Conservation (phyloP, 1,140 invertebrate genomes). For the Dendrolimus punctatus region DNA sequence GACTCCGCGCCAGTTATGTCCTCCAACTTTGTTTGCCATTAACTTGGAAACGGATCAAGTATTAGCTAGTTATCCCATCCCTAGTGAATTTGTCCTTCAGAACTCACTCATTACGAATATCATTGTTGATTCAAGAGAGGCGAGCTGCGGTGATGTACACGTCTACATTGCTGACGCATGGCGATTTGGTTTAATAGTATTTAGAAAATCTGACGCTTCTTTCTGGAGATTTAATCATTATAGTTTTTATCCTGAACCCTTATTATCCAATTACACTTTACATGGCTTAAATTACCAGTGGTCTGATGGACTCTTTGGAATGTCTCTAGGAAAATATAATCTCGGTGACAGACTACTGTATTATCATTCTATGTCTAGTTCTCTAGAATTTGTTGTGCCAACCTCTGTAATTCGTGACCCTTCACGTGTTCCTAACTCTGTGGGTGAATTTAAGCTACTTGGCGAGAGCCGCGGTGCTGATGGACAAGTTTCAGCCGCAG, state of each 20-base stretch:
- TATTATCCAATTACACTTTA: slow-evolving; percentile 78
- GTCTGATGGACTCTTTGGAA: slow-evolving; percentile 86
- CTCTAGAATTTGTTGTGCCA: slow-evolving; percentile 80
- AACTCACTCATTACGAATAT: slow-evolving; percentile 85
- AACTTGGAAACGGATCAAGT: slow-evolving; percentile 78
- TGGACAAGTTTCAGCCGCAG: slow-evolving; percentile 82
- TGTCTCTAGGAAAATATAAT: slow-evolving; percentile 78
- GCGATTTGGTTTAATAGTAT: slow-evolving; percentile 81
- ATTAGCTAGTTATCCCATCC: slow-evolving; percentile 76
- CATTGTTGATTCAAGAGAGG: slow-evolving; percentile 77
- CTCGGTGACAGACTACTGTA: slow-evolving; percentile 76
- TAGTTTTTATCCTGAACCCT: slow-evolving; percentile 83
- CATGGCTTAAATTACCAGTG: slow-evolving; percentile 84
- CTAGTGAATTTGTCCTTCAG: slow-evolving; percentile 77
- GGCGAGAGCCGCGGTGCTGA: slow-evolving; percentile 74
- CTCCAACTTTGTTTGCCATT: slow-evolving; percentile 81
- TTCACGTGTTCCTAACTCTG: slow-evolving; percentile 66
- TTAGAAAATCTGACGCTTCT: slow-evolving; percentile 75
- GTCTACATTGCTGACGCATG: slow-evolving; percentile 84
- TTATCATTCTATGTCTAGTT: slow-evolving; percentile 87
- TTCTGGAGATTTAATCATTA: slow-evolving; percentile 84
- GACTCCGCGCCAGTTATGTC: slow-evolving; percentile 78
- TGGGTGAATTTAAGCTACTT: slow-evolving; percentile 76
- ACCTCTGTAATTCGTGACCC: slow-evolving; percentile 78
- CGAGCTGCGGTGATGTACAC: slow-evolving; percentile 78